A percentile compares a stretch with the other conserved stretches of the same genome.
phyloP scores from a whole-genome alignment of 2,797 vertebrate species.

The Cirrhinus molitorella region DNA sequence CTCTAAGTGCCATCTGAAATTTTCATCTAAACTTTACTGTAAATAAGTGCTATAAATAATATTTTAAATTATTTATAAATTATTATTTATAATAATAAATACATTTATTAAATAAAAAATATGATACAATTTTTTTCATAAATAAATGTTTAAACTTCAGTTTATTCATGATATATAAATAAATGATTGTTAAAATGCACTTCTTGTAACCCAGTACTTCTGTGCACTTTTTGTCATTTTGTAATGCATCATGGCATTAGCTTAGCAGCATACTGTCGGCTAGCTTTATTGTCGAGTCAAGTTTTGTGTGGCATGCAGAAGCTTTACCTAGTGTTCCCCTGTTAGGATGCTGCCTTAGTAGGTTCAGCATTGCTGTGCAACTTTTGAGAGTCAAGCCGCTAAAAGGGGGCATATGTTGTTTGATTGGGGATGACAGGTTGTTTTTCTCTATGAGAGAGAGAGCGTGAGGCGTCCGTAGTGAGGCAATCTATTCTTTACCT shows the following conservation, averaged over 20 bases:
- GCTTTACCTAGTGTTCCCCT: background rate
- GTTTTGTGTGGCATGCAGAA: background rate
- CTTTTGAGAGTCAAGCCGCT: slow-evolving; percentile 10
- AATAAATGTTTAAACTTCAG: background rate
- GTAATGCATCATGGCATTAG: background rate
- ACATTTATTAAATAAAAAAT: too few relatives aligned
- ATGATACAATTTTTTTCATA: background rate
- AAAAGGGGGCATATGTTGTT: slow-evolving; percentile 38
- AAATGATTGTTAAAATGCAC: background rate
- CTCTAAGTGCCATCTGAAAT: too few relatives aligned
- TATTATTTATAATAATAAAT: too few relatives aligned
- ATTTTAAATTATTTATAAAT: too few relatives aligned
- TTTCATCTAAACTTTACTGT: too few relatives aligned
- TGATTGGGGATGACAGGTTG: slow-evolving; percentile 47
- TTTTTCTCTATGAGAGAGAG: slow-evolving; percentile 47
- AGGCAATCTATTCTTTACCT: slow-evolving; percentile 59
- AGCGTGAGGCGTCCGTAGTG: slow-evolving; percentile 32
- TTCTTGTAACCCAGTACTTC: background rate
- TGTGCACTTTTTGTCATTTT: background rate
- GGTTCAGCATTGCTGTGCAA: slow-evolving; percentile 1
- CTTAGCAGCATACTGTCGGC: background rate
- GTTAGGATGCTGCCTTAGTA: background rate
- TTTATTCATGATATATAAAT: background rate
- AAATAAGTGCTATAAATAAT: too few relatives aligned
- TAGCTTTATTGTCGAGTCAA: background rate